Conservation (phyloP, 2,797 vertebrate species). For the Clarias fuscus region DNA sequence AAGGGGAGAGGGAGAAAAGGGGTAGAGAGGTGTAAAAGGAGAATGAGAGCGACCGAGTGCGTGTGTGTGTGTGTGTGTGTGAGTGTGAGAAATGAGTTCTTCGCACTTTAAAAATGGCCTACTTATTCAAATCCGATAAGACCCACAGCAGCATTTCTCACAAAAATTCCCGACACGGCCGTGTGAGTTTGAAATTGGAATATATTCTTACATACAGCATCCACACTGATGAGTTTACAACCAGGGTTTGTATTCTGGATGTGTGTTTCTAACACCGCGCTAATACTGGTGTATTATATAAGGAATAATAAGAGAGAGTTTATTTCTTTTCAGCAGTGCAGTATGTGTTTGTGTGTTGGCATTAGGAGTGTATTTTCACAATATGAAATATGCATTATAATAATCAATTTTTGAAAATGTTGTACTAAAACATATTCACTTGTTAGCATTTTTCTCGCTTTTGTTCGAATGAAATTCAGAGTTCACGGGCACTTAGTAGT, state of each 20-base stretch:
- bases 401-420: neutral
- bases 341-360: neutral
- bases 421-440: neutral
- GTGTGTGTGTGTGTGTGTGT: conserved; percentile 36
- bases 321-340: neutral
- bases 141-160: conserved; percentile 18
- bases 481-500: neutral
- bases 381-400: neutral
- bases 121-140: conserved; percentile 20
- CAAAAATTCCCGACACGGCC: neutral
- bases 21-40: conserved; percentile 16
- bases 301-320: neutral
- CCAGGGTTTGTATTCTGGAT: conserved; percentile 17
- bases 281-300: neutral
- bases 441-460: neutral
- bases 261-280: neutral
- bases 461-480: neutral
- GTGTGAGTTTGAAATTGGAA: conserved; percentile 1
- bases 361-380: neutral
- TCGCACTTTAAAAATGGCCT: conserved; percentile 17
- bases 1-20: conserved; percentile 31
- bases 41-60: conserved; percentile 6
- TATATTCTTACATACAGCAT: neutral
- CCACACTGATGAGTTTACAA: conserved; percentile 15
- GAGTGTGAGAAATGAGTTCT: conserved; percentile 39